Base-by-base conservation (phyloP, 2,888 invertebrate species). In the Sesia apiformis region DNA sequence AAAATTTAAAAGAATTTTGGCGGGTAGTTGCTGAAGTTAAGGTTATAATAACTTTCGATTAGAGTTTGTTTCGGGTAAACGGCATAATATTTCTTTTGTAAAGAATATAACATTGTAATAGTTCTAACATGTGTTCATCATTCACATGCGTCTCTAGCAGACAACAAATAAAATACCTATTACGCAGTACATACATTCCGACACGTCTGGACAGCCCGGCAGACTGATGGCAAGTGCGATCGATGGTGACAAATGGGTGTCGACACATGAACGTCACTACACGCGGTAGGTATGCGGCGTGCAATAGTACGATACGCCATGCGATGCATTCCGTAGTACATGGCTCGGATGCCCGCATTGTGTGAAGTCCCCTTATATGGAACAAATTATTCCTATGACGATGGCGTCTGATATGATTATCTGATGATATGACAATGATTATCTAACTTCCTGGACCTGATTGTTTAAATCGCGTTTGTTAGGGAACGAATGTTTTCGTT, bases 241-340 rank as follows among this genome's bases (percentile, higher is more conserved):
- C 83, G 81, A 84, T 83, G 75, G 67, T 81, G 82, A 88, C 84
- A 85, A 86, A 88, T 86, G 67, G 72, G 62, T 76, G 81, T 83
- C 78, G 78, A 78, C 81, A 79, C 72, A 60, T 7, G 52, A 38
- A 49, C 38, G 41, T 43, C 46, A 60, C 55, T 71, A 80, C 82
- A 77, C 65, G 76, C 65, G 66, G 65, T 67, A 66, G 81, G 80
- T 69, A 81, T 76, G 74, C 70, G 66, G 67, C 68, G 69, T 74
- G 76, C 78, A 74, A 74, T 75, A 66, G 69, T 68, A 54, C 56
- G 58, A 58, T 59, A 64, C 60, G 49, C 40, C 23, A 52, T 54
- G 55, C 53, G 53, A 54, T 52, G 79, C 83, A 77, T 83, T 75
- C 79, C 83, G 63, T 82, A 78, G 81, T 81, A 83, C 77, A 78